These are phyloP conservation scores for Belgica antarctica DNA, from an alignment of 2,888 invertebrate species.

Conservation along the genomic window DNA sequence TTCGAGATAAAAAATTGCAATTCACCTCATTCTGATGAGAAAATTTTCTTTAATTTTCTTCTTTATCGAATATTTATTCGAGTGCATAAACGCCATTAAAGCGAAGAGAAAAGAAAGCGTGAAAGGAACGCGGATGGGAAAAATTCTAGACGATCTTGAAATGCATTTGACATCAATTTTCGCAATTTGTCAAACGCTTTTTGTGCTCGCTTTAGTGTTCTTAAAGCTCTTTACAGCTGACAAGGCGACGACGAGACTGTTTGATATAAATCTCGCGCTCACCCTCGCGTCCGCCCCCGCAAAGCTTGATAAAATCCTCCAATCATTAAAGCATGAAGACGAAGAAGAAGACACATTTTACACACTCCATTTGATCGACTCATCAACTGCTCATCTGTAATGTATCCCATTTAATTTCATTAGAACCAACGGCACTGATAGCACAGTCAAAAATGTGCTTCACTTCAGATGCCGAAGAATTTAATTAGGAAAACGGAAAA, in stretches of 20 bases:
- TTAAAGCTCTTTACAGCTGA: slow-evolving; percentile 2
- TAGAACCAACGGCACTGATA: too few species aligned
- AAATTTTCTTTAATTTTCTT: neutral
- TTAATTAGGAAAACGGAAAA: slow-evolving; percentile 23
- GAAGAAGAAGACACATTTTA: too few species aligned
- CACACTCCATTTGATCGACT: slow-evolving; percentile 29
- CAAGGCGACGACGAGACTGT: slow-evolving; percentile 36
- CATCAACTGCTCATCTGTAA: slow-evolving; percentile 30
- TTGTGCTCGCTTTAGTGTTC: neutral
- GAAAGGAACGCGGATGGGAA: neutral
- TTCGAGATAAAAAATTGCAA: slow-evolving; percentile 5
- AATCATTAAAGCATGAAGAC: slow-evolving; percentile 29
- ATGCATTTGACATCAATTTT: slow-evolving; percentile 2
- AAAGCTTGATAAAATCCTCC: slow-evolving; percentile 25
- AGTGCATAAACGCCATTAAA: neutral
- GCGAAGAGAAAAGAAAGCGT: neutral
- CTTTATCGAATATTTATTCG: slow-evolving; percentile 5
- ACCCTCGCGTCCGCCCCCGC: neutral
- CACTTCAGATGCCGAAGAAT: slow-evolving; percentile 26
- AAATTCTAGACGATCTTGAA: neutral
- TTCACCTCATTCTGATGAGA: slow-evolving; percentile 1
- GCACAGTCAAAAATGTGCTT: neutral
- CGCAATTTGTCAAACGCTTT: slow-evolving; percentile 15
- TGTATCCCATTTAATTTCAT: slow-evolving; percentile 36
- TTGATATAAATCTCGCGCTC: slow-evolving; percentile 27